Base-by-base conservation (phyloP, 2,113 vertebrate species). In the Procavia capensis region DNA sequence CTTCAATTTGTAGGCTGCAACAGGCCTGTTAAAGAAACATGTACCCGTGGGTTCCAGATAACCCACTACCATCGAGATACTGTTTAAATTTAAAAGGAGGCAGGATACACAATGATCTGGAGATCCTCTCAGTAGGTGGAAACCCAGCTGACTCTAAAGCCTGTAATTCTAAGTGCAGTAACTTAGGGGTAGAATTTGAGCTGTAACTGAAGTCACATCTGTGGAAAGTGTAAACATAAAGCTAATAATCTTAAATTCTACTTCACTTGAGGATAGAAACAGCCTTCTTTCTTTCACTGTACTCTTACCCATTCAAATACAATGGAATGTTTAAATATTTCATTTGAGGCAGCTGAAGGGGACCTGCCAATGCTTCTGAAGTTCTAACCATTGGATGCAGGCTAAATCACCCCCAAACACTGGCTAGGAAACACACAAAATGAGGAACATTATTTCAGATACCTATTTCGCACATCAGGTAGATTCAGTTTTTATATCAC, bases 1-100 rank as follows among this genome's bases (percentile, higher is more conserved):
- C 96, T 96, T 2, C 81, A 92, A 96, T 92, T 88, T 93, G 57
- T 27, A 95, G 85, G 63, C 79, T 83, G 59, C 39, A 72, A 13
- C 36, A 17, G 34, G 70, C 84, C 95, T 61, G 61, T 92, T 80
- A 80, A 31, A 91, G 86, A 96, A 89, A 43, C 68, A 36, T 9
- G 25, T 19, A 36, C 63, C 47, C 6, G 79, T 36, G 86, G 54
- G 75, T 59, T 31, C 91, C 70, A 88, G 79, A n/a, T n/a, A n/a
- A n/a, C n/a, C n/a, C n/a, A n/a, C n/a, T n/a, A n/a, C n/a, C n/a
- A n/a, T n/a, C n/a, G n/a, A n/a, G n/a, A 36, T 11, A 61, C 80
- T 61, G 64, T 61, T 90, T 95, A 82, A 70, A 79, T 47, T 70
- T 95, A 94, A 82, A 68, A 36, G 29, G 36, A 84, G 19, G 63